phyloP scores from a whole-genome alignment of 2,797 vertebrate species.

The Pseudochirops cupreus region DNA sequence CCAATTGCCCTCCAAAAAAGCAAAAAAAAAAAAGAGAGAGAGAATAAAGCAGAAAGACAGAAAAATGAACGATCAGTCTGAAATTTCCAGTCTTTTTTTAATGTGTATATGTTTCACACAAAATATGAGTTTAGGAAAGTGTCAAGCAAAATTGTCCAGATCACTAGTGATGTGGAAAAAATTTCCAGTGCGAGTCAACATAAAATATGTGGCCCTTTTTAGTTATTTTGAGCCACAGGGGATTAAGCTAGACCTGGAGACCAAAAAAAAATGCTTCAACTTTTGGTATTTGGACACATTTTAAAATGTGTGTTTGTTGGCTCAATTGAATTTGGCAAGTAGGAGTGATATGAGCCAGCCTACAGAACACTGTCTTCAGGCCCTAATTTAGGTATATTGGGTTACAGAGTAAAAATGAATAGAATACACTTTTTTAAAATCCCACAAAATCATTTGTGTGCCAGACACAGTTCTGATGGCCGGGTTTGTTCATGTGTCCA shows the following conservation, averaged over 20 bases:
- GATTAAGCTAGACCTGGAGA: constrained; percentile 47
- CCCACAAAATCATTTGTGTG: constrained; percentile 47
- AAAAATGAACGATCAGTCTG: not conserved
- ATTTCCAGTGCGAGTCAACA: not conserved
- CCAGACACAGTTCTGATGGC: not conserved
- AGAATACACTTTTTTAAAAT: constrained; percentile 23
- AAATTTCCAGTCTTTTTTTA: not conserved
- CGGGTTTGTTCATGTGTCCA: constrained; percentile 32
- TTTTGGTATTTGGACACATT: constrained; percentile 59
- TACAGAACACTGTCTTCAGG: constrained; percentile 26
- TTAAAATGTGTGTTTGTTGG: constrained; percentile 28
- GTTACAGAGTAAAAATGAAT: constrained; percentile 36
- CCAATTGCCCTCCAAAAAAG: no score
- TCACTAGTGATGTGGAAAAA: constrained; percentile 20
- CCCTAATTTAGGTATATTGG: constrained; percentile 30
- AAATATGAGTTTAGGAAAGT: not conserved
- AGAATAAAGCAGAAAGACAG: not conserved
- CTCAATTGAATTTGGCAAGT: constrained; percentile 55
- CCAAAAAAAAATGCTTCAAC: constrained; percentile 41
- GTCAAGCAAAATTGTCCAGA: not conserved
- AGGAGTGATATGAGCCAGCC: constrained; percentile 26
- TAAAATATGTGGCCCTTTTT: constrained; percentile 20
- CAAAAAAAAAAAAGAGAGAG: not conserved
- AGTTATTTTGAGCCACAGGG: constrained; percentile 45
- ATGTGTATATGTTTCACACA: not conserved